Evolutionary conservation across 2,888 invertebrate species (phyloP).

Genomic region (Pandemis heparana): DNA sequence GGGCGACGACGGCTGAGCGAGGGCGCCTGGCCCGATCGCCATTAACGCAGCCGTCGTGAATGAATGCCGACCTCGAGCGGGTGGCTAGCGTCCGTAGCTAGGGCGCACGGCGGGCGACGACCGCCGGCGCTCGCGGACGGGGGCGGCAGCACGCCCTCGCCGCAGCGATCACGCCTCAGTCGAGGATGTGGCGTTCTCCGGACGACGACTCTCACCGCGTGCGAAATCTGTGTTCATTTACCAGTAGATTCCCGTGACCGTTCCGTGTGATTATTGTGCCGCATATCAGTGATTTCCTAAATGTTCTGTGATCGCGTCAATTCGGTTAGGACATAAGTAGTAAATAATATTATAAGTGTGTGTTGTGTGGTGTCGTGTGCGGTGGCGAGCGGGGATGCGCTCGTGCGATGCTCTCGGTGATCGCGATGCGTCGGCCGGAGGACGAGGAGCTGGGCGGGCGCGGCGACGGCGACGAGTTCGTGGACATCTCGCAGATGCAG

Average conservation of each 20-base stretch:
- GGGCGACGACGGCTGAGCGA: slow-evolving; percentile 77
- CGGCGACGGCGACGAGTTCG: slow-evolving; percentile 89
- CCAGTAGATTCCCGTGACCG: slow-evolving; percentile 72
- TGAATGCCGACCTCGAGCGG: slow-evolving; percentile 82
- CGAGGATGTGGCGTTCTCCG: slow-evolving; percentile 83
- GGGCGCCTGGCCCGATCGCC: slow-evolving; percentile 78
- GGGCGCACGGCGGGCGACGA: slow-evolving; percentile 80
- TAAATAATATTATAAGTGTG: slow-evolving; percentile 49
- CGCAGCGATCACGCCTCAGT: slow-evolving; percentile 84
- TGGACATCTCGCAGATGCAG: slow-evolving; percentile 93
- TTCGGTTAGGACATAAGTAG: slow-evolving; percentile 71
- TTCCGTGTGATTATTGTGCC: slow-evolving; percentile 67
- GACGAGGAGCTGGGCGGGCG: slow-evolving; percentile 86
- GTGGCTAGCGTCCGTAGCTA: slow-evolving; percentile 80
- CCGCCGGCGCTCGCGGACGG: slow-evolving; percentile 67
- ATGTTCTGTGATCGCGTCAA: slow-evolving; percentile 82
- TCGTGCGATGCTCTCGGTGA: slow-evolving; percentile 86
- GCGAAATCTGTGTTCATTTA: slow-evolving; percentile 84
- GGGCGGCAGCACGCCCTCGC: slow-evolving; percentile 83
- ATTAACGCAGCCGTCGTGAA: slow-evolving; percentile 83
- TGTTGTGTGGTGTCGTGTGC: slow-evolving; percentile 52
- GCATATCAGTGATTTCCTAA: slow-evolving; percentile 67
- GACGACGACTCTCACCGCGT: slow-evolving; percentile 78
- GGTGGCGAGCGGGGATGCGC: slow-evolving; percentile 77
- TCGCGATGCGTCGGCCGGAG: slow-evolving; percentile 92